Evolutionary conservation across 2,888 invertebrate genomes (phyloP), one percentile per base, ranked within the genome.

Genomic region (Trissolcus japonicus): DNA sequence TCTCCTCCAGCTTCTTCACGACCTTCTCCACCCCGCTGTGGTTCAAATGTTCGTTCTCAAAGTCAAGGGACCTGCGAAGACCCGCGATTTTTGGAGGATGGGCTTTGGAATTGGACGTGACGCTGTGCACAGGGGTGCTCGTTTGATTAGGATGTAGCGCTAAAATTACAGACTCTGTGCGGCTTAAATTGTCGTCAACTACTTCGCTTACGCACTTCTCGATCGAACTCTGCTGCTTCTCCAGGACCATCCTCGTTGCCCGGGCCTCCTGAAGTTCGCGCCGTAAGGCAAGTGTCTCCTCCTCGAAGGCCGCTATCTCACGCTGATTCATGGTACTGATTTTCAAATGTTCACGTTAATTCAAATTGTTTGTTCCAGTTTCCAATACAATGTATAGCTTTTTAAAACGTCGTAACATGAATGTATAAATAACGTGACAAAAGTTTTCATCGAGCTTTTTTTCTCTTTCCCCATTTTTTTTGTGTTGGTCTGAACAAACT

Each of bases 231-330:
- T 82, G 84, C 74, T 86, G 87, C 72, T 81, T 81, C 79, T 88
- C 87, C 65, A 82, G 84, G 59, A 81, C 78, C 69, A 80, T 85
- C 82, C 84, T 84, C 72, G 86, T 85, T 51, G 87, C 86, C 59
- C 87, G 81, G 40, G 88, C 89, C 80, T 88, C 89, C 81, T 89
- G 87, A 14, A 89, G 85, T 80, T 88, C 88, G 14, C 89, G 86
- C 46, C 88, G 84, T 69, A 88, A 82, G 68, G 85, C 84, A 83
- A 89, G 80, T 16, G 84, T 86, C 80, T 89, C 89, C 81, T 88
- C 87, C 82, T 89, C 89, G 80, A 88, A 86, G 76, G 88, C 88
- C 54, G 86, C 87, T 78, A 89, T 88, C 83, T 87, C 88, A 59
- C 85, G 87, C 61, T 75, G 75, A 68, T 84, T 85, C 76, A 85